These are phyloP conservation scores for Pseudocheirus occidentalis DNA, from an alignment of 2,797 vertebrate genomes.

Conservation along the genomic window DNA sequence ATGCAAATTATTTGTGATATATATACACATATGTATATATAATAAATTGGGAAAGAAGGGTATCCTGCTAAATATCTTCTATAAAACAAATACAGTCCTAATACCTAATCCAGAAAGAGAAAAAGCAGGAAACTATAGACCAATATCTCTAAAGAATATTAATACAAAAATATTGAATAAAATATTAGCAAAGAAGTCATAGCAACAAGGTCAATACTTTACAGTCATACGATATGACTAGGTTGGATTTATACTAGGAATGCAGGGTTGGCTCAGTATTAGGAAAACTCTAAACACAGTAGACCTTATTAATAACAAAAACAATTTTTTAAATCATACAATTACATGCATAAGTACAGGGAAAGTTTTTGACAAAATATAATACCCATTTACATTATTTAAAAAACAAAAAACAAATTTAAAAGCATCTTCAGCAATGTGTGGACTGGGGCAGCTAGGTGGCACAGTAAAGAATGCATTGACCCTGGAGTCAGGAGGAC, in stretches of 20 bases:
- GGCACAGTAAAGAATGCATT: too few relatives aligned
- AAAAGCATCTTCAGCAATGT: neutral
- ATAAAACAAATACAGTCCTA: neutral
- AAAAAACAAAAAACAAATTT: neutral
- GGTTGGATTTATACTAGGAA: neutral
- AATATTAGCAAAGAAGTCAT: neutral
- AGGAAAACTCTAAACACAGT: neutral
- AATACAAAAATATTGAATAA: neutral
- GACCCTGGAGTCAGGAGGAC: too few relatives aligned
- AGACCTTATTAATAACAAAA: neutral
- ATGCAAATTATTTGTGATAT: neutral
- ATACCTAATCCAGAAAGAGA: neutral
- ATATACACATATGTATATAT: neutral
- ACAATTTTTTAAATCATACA: neutral
- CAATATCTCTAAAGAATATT: neutral
- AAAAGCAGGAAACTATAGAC: neutral
- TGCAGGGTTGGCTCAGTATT: neutral
- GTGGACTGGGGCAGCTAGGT: too few relatives aligned
- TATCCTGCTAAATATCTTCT: neutral
- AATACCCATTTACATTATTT: neutral
- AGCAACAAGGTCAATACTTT: neutral
- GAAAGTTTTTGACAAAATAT: neutral
- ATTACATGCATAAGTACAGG: neutral
- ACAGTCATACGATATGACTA: neutral
- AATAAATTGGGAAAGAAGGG: neutral